phyloP scores from a whole-genome alignment of 2,888 invertebrate species.

The Anoplius nigerrimus region DNA sequence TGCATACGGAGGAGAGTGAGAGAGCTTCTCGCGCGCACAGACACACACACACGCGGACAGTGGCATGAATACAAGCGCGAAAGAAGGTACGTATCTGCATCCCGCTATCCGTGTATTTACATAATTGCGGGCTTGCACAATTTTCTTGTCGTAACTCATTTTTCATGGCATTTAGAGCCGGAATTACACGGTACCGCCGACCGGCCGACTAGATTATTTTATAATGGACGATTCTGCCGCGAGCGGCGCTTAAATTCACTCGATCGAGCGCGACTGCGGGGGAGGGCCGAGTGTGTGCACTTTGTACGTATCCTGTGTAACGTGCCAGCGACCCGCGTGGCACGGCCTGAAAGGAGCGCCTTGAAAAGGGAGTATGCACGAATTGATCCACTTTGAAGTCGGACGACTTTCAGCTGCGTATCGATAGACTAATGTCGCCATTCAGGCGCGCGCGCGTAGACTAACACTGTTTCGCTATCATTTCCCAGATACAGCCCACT shows the following conservation, averaged over 20 bases:
- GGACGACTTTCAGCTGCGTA: no score
- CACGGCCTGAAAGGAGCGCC: no score
- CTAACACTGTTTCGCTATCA: no score
- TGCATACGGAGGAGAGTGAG: background rate
- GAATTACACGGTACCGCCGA: conserved; percentile 45
- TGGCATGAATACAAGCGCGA: background rate
- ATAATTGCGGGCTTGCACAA: conserved; percentile 60
- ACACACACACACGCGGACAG: background rate
- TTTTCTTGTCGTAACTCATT: conserved; percentile 61
- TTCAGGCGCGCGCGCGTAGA: no score
- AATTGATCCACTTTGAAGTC: no score
- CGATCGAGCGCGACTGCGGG: conserved; percentile 24
- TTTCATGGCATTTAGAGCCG: conserved; percentile 56
- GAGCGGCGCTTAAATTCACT: conserved; percentile 32
- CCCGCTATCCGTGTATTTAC: conserved; percentile 45
- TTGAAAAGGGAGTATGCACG: no score
- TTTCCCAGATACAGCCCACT: no score
- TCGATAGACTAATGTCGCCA: no score
- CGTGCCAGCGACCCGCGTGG: no score
- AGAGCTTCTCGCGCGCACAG: background rate
- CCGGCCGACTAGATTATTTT: conserved; percentile 51
- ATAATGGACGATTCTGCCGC: conserved; percentile 42
- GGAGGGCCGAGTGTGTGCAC: background rate
- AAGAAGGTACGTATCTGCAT: conserved; percentile 13
- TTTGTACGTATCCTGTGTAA: no score